A percentile compares a stretch with the other conserved stretches of the same genome.
Evolutionary conservation across 1,140 invertebrate species (phyloP).

Genomic region (Tetranychus cinnabarinus): DNA sequence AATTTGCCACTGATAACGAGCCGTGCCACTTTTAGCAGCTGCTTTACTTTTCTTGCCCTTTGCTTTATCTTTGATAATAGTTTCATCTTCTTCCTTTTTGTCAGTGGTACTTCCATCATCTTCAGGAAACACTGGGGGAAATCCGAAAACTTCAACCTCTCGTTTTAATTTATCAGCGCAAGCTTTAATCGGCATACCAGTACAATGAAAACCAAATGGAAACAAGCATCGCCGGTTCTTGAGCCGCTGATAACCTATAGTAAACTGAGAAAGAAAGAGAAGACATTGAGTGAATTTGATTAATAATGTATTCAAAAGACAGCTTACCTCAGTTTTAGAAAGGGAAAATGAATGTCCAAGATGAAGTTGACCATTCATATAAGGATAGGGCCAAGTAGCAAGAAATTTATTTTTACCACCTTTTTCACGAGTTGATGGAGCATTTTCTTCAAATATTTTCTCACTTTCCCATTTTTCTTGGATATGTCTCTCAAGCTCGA

Average conservation of each 20-base stretch:
- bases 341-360: conserved; percentile 91
- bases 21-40: conserved; percentile 61
- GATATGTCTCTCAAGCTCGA: conserved; percentile 53
- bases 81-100: conserved; percentile 22
- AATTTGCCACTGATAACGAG: conserved; percentile 97
- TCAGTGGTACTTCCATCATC: conserved; percentile 25
- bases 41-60: conserved; percentile 98
- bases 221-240: conserved; percentile 77
- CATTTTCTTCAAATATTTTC: conserved; percentile 34
- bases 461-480: conserved; percentile 56
- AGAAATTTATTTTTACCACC: conserved; percentile 56
- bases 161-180: conserved; percentile 91
- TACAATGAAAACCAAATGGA: conserved; percentile 97
- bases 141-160: conserved; percentile 77
- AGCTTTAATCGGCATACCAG: conserved; percentile 88
- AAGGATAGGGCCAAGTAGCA: conserved; percentile 90
- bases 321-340: conserved; percentile 67
- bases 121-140: conserved; percentile 68
- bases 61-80: conserved; percentile 64
- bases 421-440: conserved; percentile 2
- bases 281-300: background rate
- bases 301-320: background rate
- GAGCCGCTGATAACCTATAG: conserved; percentile 62
- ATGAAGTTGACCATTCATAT: conserved; percentile 97
- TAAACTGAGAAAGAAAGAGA: conserved; percentile 37